Evolutionary conservation across 2,888 invertebrate genomes (phyloP), one percentile per base, ranked within the genome.

Genomic region (Pachycephus smyrnensis): DNA sequence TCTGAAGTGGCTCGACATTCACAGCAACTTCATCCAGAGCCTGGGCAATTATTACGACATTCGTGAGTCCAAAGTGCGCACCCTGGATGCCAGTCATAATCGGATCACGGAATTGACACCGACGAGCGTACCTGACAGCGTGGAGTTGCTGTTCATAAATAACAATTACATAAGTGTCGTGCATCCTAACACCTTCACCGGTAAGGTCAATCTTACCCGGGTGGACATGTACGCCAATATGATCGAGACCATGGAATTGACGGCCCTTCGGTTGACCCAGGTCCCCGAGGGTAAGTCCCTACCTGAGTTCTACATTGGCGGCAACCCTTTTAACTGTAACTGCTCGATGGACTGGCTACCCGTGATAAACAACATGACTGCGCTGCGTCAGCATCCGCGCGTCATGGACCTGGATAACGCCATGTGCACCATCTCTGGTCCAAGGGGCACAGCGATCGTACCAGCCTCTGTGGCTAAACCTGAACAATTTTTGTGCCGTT

Each of bases 331-430:
- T 92, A 95, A 96, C 87, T 98, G 98, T 92, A 97, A 98, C 90
- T 98, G 98, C 92, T 95, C 96, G 82, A 97, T 98, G 97, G 98
- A 98, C 91, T 98, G 98, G 98, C 92, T 98, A 87, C 97, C 97
- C 85, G 94, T 96, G 78, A 96, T 97, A 92, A 97, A 97, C 92
- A 96, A 96, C 92, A 95, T 96, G 94, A 96, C 96, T 82, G 94
- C 94, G 69, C 94, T 95, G 86, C 93, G 96, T 76, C 97, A 97
- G 90, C 96, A 97, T 90, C 97, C 98, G 76, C 94, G 95, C 80
- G 95, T 98, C 86, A 96, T 97, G 94, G 98, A 98, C 91, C 93
- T 97, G 86, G 96, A 96, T 89, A 96, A 96, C 88, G 96, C 98
- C 80, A 94, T 96, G 94, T 98, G 98, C 92, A 95, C 96, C 90